A percentile compares a stretch with the other conserved stretches of the same genome.
Evolutionary conservation across 2,888 invertebrate genomes (phyloP).

Genomic region (Dysmachus trigonus): DNA sequence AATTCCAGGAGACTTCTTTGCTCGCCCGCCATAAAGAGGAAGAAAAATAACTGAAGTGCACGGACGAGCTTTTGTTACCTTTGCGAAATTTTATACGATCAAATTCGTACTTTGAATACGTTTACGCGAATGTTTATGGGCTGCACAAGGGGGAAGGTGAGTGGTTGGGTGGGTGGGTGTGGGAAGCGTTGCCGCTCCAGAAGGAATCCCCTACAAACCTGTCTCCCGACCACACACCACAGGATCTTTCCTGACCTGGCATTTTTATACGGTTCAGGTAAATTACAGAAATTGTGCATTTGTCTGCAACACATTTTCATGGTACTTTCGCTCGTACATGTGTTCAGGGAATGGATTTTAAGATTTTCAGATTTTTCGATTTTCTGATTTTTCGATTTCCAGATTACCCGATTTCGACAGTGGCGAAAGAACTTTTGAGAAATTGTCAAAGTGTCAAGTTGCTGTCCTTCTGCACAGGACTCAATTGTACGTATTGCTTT

Average conservation of each 20-base stretch:
- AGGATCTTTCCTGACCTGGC: conserved; percentile 20
- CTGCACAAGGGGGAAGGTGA: too few species aligned
- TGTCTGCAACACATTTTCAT: background rate
- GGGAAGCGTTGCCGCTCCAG: too few species aligned
- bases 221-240: background rate
- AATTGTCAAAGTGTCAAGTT: conserved; percentile 1
- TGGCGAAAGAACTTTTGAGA: background rate
- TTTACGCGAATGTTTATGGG: conserved; percentile 15
- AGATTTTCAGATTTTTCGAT: background rate
- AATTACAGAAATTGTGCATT: conserved; percentile 35
- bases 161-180: too few species aligned
- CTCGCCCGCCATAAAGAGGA: conserved; percentile 22
- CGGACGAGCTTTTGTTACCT: conserved; percentile 21
- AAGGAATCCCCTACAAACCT: background rate
- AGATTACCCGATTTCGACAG: background rate
- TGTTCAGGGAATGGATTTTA: background rate
- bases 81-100: conserved; percentile 37
- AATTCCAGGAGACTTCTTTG: conserved; percentile 22
- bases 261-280: conserved; percentile 38
- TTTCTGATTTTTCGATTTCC: background rate
- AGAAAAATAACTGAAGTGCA: conserved; percentile 41
- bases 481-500: background rate
- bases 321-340: background rate
- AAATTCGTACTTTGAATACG: conserved; percentile 42
- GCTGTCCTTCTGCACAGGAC: background rate